Evolutionary conservation across 2,797 vertebrate genomes (phyloP), one percentile per base, ranked within the genome.

Genomic region (Fringilla coelebs): DNA sequence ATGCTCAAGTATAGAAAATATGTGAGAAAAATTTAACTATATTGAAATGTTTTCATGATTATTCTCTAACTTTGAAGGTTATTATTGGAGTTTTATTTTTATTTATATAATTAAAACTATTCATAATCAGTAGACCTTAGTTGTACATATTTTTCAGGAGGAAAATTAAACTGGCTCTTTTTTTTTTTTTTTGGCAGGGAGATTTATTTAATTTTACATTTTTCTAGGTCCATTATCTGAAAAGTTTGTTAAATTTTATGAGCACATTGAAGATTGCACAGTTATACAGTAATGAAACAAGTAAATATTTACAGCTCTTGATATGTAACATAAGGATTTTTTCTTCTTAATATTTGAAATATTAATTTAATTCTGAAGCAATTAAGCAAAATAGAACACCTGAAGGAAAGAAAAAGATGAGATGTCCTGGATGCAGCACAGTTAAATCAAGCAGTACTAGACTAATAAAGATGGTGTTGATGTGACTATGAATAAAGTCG

Each of bases 271-370:
- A 97, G 80, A 85, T 97, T 75, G 71, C 61, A 25, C 93, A 95
- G 48, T 93, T 98, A 31, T 79, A 88, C 38, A 88, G 87, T 60
- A 97, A 95, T 67, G 96, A 98, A 97, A 94, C 92, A 67, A 96
- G 96, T 81, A 97, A 89, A 97, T 98, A 93, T 98, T 98, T 95
- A 98, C 93, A 49, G 96, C 95, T 70, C 98, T 98, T 96, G 97
- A 98, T 91, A 82, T 61, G 24, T 96, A 98, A 88, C 94, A 89
- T 98, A 97, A 92, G 97, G 34, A 16, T 97, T 92, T 89, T 88
- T 90, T 40, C 57, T 96, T 38, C 43, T 77, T 61, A 84, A 49
- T 86, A 41, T 45, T 63, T 82, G 10, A n/a, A 73, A 26, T 60
- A 26, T 54, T 70, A 58, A 68, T 89, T 82, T 85, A 65, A 57